Base-by-base conservation (phyloP, 2,888 invertebrate genomes). In the Mythimna vitellina region DNA sequence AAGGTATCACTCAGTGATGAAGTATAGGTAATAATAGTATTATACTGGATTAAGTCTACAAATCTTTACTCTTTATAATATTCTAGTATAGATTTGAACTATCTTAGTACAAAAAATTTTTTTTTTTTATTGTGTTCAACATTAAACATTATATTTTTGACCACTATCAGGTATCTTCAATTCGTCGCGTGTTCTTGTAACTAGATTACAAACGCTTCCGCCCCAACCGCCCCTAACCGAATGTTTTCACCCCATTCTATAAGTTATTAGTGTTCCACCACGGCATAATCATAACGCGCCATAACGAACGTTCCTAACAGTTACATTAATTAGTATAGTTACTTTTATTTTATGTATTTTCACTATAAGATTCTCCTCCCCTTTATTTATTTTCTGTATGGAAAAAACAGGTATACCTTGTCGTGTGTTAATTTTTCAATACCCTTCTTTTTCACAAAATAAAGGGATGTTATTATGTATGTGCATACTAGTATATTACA, bases 181-280 rank as follows among this genome's bases (percentile, higher is more conserved):
- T 10, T 14, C 17, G 63, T n/a, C 14, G 14, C 29, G 22, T 38
- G 10, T 51, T 4, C 4, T 38, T 12, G 32, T 25, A 74, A 68
- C 8, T 74, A 32, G 65, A 57, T 49, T 58, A 61, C 32, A 1
- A 38, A 6, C 56, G n/a, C 6, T 14, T 9, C 32, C n/a, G 20
- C 38, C 46, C 57, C 9, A 70, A 46, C 20, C 42, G 42, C 46
- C 58, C 22, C 25, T 0, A 5, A 0, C 29, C 63, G 60, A 60
- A 71, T 81, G 65, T 80, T 80, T 80, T 10, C 56, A 73, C 22
- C 54, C 42, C 35, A 63, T 68, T 73, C 68, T 66, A 67, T 74
- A 65, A 46, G 61, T 22, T 56, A 70, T 74, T 78, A 74, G 77
- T 65, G 70, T 62, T 74, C 65, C 60, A 49, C 42, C 51, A 56